Percentiles rank a stretch among this genome's conserved stretches.
Conservation (phyloP, 1,140 invertebrate species). For the Lanistes nyassanus region DNA sequence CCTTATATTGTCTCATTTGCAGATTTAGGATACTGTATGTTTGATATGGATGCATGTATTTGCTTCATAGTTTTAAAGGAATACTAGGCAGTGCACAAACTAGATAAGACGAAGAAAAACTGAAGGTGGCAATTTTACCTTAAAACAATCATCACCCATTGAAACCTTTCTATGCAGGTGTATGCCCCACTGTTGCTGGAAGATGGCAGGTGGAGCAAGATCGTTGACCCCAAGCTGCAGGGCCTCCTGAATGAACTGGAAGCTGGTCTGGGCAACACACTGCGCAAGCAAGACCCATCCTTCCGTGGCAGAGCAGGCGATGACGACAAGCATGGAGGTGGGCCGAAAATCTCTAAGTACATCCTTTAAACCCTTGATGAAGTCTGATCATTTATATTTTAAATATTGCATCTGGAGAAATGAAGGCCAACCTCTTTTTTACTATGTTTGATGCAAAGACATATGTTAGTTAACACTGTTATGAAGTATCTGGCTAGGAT, state of each 20-base stretch:
- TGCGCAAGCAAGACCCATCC: slow-evolving; percentile 62
- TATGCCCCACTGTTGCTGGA: slow-evolving; percentile 68
- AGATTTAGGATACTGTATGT: no score
- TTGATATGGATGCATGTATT: no score
- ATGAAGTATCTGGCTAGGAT: no score
- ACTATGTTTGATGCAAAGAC: no score
- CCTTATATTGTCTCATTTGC: no score
- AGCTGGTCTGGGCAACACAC: slow-evolving; percentile 66
- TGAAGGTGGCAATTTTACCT: no score
- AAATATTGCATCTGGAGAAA: no score
- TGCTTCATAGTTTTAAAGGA: no score
- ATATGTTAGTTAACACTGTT: no score
- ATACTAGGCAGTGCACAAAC: no score
- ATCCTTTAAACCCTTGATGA: neutral
- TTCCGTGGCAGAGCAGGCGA: slow-evolving; percentile 45
- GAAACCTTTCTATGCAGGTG: slow-evolving; percentile 29
- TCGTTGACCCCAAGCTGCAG: slow-evolving; percentile 71
- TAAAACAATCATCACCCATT: neutral
- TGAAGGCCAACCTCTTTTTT: no score
- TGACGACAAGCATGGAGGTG: slow-evolving; percentile 61
- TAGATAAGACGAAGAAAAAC: no score
- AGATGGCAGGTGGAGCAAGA: slow-evolving; percentile 69
- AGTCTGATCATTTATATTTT: neutral
- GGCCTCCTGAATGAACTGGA: slow-evolving; percentile 69
- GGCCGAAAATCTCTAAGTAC: slow-evolving; percentile 14